These are phyloP conservation scores for Himantopus leucocephalus DNA, from an alignment of 2,113 vertebrate genomes.

Conservation along the genomic window DNA sequence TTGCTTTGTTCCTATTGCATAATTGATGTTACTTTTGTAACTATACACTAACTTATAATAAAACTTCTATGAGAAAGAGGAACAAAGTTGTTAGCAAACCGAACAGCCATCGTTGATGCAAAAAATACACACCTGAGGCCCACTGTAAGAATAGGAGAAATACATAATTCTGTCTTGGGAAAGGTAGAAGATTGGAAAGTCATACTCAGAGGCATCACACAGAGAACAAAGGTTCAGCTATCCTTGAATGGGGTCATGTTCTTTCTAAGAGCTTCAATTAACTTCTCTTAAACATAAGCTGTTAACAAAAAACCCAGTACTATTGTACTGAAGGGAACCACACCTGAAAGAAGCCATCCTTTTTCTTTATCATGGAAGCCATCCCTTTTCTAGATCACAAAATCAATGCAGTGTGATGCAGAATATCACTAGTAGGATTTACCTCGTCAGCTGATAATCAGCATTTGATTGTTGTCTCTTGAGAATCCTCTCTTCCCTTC, in stretches of 20 bases:
- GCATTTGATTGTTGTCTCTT: not conserved
- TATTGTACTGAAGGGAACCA: not conserved
- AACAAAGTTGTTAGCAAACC: not conserved
- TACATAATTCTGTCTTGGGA: not conserved
- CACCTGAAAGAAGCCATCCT: not conserved
- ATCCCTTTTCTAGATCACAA: not conserved
- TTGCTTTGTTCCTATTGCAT: not conserved
- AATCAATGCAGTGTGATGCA: not conserved
- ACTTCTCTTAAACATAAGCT: not conserved
- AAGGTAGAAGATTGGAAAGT: not conserved
- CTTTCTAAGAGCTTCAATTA: not conserved
- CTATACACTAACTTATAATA: not conserved
- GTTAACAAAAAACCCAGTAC: not conserved
- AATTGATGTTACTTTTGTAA: not conserved
- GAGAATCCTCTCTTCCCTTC: not conserved
- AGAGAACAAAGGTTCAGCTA: not conserved
- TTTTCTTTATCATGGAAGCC: not conserved
- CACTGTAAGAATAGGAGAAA: not conserved
- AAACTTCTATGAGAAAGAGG: not conserved
- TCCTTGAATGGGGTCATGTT: not conserved
- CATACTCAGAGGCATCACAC: not conserved
- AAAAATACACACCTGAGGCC: not conserved
- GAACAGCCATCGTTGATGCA: not conserved
- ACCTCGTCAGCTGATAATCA: not conserved
- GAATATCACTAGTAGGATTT: not conserved